phyloP scores from a whole-genome alignment of 2,797 vertebrate genomes.

The Gallinago solitaria region DNA sequence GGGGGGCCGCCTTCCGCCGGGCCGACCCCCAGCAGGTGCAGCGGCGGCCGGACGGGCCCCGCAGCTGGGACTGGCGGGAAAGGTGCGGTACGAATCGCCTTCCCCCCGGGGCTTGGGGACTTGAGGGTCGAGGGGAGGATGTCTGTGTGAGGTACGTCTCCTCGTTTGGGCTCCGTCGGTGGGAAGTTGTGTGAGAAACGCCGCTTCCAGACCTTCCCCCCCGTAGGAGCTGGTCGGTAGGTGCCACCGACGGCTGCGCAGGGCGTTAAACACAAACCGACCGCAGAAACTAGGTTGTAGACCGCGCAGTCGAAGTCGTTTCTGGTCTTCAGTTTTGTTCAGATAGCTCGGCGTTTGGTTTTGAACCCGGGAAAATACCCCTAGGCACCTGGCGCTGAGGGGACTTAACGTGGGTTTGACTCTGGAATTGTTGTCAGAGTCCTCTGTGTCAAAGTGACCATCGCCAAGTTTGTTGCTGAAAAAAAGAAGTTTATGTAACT shows the following conservation, averaged over 20 bases:
- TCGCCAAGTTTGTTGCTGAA: neutral
- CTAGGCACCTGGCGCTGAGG: neutral
- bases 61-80: neutral
- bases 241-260: neutral
- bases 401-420: rapidly evolving
- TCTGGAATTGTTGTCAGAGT: neutral
- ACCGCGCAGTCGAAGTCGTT: rapidly evolving
- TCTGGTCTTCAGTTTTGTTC: neutral
- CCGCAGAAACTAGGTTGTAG: rapidly evolving
- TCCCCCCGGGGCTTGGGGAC: no score
- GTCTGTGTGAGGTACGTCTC: no score
- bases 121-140: no score
- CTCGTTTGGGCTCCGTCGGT: rapidly evolving
- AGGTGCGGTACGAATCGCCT: neutral
- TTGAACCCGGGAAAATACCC: neutral
- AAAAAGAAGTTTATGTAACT: neutral
- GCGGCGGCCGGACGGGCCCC: neutral
- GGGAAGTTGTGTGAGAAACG: rapidly evolving
- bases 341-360: rapidly evolving
- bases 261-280: rapidly evolving
- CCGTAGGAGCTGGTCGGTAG: rapidly evolving
- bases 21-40: neutral
- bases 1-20: neutral
- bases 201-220: rapidly evolving
- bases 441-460: neutral